Evolutionary conservation across 2,888 invertebrate species (phyloP), one percentile per base, ranked within the genome.

Genomic region (Cantharis rufa): DNA sequence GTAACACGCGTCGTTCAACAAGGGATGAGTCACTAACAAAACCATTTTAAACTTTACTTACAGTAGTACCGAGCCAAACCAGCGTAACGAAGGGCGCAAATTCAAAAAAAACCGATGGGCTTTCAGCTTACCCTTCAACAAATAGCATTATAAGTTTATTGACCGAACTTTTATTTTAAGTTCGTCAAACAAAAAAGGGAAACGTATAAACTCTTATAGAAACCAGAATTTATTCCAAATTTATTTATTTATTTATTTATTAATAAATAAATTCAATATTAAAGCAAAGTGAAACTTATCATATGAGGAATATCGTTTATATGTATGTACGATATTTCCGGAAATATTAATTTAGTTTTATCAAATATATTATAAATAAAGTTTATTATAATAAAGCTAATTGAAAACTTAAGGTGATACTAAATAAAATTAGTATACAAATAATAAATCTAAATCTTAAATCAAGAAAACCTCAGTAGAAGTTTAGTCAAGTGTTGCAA

Each of bases 1-100:
- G 79, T 76, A 80, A 82, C 80, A 82, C 79, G 80, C 82, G 77
- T 75, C 78, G 77, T 75, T 72, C 72, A 79, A 80, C 71, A 79
- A 80, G 80, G 82, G 82, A 81, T 82, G 82, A 82, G 76, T 82
- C 82, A 82, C 81, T 82, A 81, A 77, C 79, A 79, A 80, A 81
- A 78, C 78, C 77, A 77, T 79, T 80, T 79, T 80, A 77, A 78
- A 79, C 80, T 80, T 80, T 81, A 79, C 80, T 80, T 80, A 81
- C 80, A 80, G 76, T 73, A 68, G 69, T 75, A 72, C 78, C 75
- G 63, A 78, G 70, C 70, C 70, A 78, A 78, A 75, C 71, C 68
- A 63, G 72, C 78, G 75, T 75, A 75, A 75, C 74, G 75, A 69
- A 62, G 78, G 78, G 75, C 70, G 66, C 72, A 62, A 21, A 66